These are phyloP conservation scores for Okamejei kenojei DNA, from an alignment of 2,797 vertebrate genomes.

Conservation along the genomic window DNA sequence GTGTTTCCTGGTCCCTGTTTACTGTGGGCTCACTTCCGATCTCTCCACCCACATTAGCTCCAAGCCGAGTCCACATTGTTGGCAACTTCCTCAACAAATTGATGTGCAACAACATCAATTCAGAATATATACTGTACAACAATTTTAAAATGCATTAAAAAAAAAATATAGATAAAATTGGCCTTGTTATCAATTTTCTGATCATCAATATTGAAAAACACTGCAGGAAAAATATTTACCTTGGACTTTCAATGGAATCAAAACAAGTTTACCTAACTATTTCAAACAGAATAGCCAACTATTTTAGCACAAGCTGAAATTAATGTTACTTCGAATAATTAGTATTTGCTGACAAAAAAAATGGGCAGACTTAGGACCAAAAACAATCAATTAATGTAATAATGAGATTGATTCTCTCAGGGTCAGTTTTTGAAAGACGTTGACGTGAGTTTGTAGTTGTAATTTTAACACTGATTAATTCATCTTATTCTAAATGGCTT, in stretches of 20 bases:
- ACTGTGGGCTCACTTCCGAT: not conserved
- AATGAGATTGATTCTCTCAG: not conserved
- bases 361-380: not conserved
- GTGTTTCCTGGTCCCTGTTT: not conserved
- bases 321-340: not conserved
- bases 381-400: not conserved
- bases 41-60: not conserved
- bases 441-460: not conserved
- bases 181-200: not conserved
- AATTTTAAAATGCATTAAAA: not conserved
- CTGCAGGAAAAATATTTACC: not conserved
- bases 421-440: not conserved
- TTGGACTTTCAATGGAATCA: too few relatives aligned
- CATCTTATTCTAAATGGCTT: not conserved
- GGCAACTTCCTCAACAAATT: not conserved
- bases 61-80: not conserved
- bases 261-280: not conserved
- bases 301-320: not conserved
- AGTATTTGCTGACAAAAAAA: not conserved
- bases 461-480: slow-evolving; percentile 1
- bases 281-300: not conserved
- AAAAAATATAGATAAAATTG: not conserved
- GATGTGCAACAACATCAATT: not conserved
- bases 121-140: not conserved
- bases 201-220: not conserved